A percentile compares a stretch with the other conserved stretches of the same genome.
Evolutionary conservation across 2,113 vertebrate species (phyloP).

Genomic region (Oostethus manadensis): DNA sequence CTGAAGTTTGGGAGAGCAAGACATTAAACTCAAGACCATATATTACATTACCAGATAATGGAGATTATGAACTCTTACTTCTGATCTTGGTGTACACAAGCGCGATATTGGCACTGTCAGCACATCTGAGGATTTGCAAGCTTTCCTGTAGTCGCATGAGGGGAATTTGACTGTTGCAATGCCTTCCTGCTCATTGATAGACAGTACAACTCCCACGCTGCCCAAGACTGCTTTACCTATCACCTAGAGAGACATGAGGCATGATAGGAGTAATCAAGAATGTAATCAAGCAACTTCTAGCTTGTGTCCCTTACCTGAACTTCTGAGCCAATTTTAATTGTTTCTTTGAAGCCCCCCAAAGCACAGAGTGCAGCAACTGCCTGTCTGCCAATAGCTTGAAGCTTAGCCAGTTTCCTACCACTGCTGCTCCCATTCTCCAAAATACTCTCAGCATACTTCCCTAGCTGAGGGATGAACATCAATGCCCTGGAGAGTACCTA

Average conservation of each 20-base stretch:
- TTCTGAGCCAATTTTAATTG: constrained; percentile 97
- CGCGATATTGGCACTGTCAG: constrained; percentile 93
- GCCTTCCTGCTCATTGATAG: constrained; percentile 97
- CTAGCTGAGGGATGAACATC: constrained; percentile 96
- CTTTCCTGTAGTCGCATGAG: constrained; percentile 85
- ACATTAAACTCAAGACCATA: constrained; percentile 3
- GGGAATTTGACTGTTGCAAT: constrained; percentile 95
- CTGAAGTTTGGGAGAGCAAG: constrained; percentile 56
- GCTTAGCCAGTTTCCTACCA: constrained; percentile 87
- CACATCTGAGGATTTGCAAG: constrained; percentile 90
- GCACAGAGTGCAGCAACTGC: constrained; percentile 95
- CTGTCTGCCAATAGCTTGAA: constrained; percentile 92
- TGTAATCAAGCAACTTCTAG: neutral
- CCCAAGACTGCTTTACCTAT: constrained; percentile 91
- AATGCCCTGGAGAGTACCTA: constrained; percentile 92
- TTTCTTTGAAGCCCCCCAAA: constrained; percentile 96
- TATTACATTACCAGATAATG: neutral
- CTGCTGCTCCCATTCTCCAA: constrained; percentile 93
- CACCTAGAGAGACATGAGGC: constrained; percentile 70
- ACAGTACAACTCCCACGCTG: constrained; percentile 90
- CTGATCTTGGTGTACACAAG: constrained; percentile 92
- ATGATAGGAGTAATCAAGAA: neutral
- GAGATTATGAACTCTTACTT: constrained; percentile 72
- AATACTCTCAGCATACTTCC: constrained; percentile 94
- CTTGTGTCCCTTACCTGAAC: constrained; percentile 79